Evolutionary conservation across 2,888 invertebrate genomes (phyloP), one percentile per base, ranked within the genome.

Genomic region (Netelia melanura): DNA sequence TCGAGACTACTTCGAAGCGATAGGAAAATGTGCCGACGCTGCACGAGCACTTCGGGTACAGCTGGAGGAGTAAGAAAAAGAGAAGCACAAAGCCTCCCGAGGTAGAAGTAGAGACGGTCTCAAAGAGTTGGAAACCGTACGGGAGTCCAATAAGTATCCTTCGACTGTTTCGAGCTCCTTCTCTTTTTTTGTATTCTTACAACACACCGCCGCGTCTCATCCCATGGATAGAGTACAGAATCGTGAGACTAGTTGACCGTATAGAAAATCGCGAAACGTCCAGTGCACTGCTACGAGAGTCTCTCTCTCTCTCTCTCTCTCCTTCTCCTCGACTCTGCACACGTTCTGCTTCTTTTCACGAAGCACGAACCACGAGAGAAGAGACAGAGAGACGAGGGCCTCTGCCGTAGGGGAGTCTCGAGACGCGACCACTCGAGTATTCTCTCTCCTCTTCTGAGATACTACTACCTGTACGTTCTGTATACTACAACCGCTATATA

Each of bases 211-310:
- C 38, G 38, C 38, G 58, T 72, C 78, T 44, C 74, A 38, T 75
- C 74, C 48, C 30, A 6, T 6, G 38, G 5, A 62, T 23, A 67
- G 67, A 44, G 67, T n/a, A 56, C 67, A 77, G 71, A 30, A 74
- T 80, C 83, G 75, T 76, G 80, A 75, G 83, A 80, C 80, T 80
- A 65, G 75, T 84, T 76, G 83, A 84, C 80, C 80, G 75, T 84
- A 76, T 58, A 84, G 84, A 81, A 83, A 81, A 70, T 81, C 70
- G 71, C 76, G 61, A 61, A 81, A 81, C 48, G 67, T 58, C 56
- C 56, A 43, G 48, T 48, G 10, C 17, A 10, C 8, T 58, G 10
- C 21, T 9, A 56, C 10, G 3, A 17, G 10, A 58, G 14, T 6
- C 21, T 21, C 21, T 58, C 21, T 58, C 17, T 58, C 17, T 8